Conservation (phyloP, 2,113 vertebrate species). For the Cyprinodon variegatus region DNA sequence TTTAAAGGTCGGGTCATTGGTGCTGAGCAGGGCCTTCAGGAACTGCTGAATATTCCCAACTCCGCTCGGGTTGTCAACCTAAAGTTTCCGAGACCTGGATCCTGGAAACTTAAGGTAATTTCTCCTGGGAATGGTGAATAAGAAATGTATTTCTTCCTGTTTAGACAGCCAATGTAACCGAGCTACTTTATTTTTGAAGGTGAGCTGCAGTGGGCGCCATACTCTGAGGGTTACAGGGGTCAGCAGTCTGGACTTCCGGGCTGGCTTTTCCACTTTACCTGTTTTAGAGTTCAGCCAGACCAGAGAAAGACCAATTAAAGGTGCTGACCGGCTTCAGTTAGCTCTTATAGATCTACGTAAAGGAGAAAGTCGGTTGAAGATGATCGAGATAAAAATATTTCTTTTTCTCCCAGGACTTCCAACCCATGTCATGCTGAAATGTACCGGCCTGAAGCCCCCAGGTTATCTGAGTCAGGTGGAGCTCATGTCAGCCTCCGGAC, state of each 20-base stretch:
- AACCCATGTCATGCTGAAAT: constrained; percentile 87
- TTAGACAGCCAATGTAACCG: background rate
- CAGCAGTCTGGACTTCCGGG: constrained; percentile 87
- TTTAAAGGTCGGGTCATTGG: constrained; percentile 83
- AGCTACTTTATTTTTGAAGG: constrained; percentile 65
- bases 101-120: constrained; percentile 89
- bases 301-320: constrained; percentile 87
- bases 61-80: constrained; percentile 88
- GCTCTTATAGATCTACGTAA: constrained; percentile 13
- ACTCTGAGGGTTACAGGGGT: constrained; percentile 90
- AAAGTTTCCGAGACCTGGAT: constrained; percentile 86
- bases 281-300: constrained; percentile 81
- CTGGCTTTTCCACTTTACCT: constrained; percentile 83
- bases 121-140: background rate
- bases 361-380: background rate
- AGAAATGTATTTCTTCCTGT: background rate
- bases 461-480: constrained; percentile 84
- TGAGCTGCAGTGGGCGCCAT: constrained; percentile 87
- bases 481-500: constrained; percentile 84
- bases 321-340: constrained; percentile 64
- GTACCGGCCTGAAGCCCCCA: constrained; percentile 82
- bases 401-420: constrained; percentile 82
- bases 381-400: constrained; percentile 6
- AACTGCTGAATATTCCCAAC: constrained; percentile 92
- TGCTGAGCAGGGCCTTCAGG: constrained; percentile 84